phyloP scores from a whole-genome alignment of 2,113 vertebrate species.

The Oreotragus oreotragus region DNA sequence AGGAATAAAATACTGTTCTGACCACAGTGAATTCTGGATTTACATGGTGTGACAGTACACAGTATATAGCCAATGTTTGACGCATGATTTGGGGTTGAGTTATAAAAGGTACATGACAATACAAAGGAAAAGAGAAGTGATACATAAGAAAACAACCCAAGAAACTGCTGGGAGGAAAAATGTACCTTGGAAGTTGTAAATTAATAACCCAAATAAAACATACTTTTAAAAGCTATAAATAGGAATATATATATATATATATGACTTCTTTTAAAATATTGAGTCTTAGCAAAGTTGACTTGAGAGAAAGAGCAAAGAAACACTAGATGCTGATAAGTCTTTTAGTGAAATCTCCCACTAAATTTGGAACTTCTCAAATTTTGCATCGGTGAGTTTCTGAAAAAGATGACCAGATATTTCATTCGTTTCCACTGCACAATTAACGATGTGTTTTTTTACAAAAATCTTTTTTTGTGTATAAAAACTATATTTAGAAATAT shows the following conservation, averaged over 20 bases:
- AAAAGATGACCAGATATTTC: not conserved
- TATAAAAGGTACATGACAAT: not conserved
- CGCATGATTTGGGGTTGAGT: not conserved
- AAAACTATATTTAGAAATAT: not conserved
- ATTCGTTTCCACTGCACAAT: not conserved
- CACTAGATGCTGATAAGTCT: not conserved
- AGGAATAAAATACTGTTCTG: not conserved
- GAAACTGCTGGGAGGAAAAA: not conserved
- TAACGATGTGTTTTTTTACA: not conserved
- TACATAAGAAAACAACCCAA: not conserved
- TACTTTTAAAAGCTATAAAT: not conserved
- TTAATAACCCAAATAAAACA: not conserved
- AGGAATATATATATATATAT: not conserved
- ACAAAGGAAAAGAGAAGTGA: not conserved
- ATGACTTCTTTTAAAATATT: not conserved
- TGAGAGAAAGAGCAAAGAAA: not conserved
- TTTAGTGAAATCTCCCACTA: not conserved
- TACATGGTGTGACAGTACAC: not conserved
- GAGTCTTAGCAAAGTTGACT: not conserved
- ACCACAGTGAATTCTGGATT: not conserved
- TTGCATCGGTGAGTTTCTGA: not conserved
- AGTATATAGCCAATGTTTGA: not conserved
- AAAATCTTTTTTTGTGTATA: too few species aligned
- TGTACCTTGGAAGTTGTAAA: not conserved
- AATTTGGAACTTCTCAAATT: not conserved